Percentiles rank a stretch among this genome's conserved stretches.
phyloP scores from a whole-genome alignment of 1,140 invertebrate species.

The Caenorhabditis inopinata region DNA sequence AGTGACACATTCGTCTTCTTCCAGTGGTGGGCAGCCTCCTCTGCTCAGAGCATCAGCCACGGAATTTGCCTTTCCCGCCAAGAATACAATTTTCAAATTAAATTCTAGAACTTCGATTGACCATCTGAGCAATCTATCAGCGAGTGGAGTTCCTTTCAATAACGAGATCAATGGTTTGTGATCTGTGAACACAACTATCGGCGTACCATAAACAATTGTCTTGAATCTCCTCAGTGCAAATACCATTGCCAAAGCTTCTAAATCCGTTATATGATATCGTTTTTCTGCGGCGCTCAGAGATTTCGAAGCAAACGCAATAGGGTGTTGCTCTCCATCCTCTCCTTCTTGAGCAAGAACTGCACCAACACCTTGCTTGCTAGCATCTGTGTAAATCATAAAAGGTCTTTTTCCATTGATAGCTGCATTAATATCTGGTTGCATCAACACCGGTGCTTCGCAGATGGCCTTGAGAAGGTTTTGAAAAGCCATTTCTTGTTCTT shows the following conservation, averaged over 20 bases:
- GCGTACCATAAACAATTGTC: background rate
- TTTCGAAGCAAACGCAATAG: conserved; percentile 39
- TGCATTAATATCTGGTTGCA: conserved; percentile 32
- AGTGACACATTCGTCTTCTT: background rate
- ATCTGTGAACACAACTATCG: background rate
- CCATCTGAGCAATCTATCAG: background rate
- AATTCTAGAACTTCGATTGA: background rate
- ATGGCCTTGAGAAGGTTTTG: conserved; percentile 38
- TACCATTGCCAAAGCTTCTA: conserved; percentile 41
- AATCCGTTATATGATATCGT: conserved; percentile 37
- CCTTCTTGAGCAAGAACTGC: conserved; percentile 47
- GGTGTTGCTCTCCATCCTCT: conserved; percentile 33
- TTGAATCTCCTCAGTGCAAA: conserved; percentile 4
- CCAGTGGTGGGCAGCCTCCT: background rate
- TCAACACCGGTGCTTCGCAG: conserved; percentile 43
- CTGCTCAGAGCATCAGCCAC: background rate
- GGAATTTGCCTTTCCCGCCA: background rate
- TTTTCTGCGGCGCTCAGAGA: conserved; percentile 27
- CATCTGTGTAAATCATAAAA: conserved; percentile 52
- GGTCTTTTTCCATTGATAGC: background rate
- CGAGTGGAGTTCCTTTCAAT: background rate
- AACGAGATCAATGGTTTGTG: background rate
- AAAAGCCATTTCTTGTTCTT: conserved; percentile 41
- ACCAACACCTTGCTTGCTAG: conserved; percentile 39
- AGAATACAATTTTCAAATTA: background rate